phyloP scores from a whole-genome alignment of 2,113 vertebrate genomes.

The Coptodon bakossiorum region DNA sequence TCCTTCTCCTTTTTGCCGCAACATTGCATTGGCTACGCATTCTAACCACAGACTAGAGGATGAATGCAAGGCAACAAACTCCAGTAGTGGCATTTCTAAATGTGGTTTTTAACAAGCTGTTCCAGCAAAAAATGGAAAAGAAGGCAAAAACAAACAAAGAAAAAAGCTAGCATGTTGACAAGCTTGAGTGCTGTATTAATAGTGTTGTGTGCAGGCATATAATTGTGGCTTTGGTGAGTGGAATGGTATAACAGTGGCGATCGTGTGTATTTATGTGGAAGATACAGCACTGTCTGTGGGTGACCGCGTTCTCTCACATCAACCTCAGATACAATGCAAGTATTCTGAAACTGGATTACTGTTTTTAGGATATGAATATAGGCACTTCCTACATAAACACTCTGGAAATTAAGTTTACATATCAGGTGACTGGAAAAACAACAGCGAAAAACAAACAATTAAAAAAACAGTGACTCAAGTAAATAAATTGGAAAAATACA shows the following conservation, averaged over 20 bases:
- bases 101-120: constrained; percentile 58
- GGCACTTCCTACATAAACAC: constrained; percentile 79
- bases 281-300: constrained; percentile 12
- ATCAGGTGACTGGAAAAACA: constrained; percentile 31
- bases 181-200: constrained; percentile 13
- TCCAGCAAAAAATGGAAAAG: constrained; percentile 37
- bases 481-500: constrained; percentile 28
- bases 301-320: constrained; percentile 15
- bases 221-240: constrained; percentile 1
- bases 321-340: constrained; percentile 36
- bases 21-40: constrained; percentile 64
- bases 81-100: constrained; percentile 61
- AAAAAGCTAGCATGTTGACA: constrained; percentile 28
- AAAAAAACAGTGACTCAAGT: neutral
- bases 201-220: neutral
- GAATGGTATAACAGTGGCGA: neutral
- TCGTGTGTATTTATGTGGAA: constrained; percentile 14
- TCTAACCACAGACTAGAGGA: constrained; percentile 58
- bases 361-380: constrained; percentile 68
- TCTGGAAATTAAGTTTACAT: constrained; percentile 46
- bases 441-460: neutral
- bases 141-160: neutral
- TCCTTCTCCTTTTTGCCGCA: constrained; percentile 61
- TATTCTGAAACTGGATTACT: constrained; percentile 47
- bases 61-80: constrained; percentile 63